Percentiles rank a stretch among this genome's conserved stretches.
Conservation (phyloP, 2,888 invertebrate species). For the Galerucella pusilla region DNA sequence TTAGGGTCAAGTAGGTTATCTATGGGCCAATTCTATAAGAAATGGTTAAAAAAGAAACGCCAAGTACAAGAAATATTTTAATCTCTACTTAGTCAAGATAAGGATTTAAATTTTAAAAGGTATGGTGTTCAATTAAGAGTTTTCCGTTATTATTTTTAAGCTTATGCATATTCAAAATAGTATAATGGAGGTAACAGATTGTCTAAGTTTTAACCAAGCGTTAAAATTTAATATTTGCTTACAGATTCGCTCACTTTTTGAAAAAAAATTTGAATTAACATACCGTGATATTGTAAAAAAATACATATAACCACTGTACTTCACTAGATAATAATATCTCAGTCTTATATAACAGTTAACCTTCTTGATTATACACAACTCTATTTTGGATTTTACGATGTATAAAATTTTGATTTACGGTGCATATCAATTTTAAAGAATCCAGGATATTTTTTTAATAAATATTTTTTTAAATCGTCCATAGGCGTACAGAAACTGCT, state of each 20-base stretch:
- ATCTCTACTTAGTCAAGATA: no score
- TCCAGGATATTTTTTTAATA: not conserved
- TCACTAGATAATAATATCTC: constrained; percentile 7
- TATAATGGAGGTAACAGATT: no score
- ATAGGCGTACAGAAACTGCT: not conserved
- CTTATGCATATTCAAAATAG: no score
- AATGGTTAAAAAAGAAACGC: no score
- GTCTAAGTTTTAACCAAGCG: no score
- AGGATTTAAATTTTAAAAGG: no score
- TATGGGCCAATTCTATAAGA: no score
- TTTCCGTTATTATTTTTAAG: no score
- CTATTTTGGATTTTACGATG: constrained; percentile 22
- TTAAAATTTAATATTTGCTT: not conserved
- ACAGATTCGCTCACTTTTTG: not conserved
- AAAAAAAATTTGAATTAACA: not conserved
- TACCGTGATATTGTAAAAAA: not conserved
- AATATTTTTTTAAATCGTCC: not conserved
- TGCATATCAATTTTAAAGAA: constrained; percentile 5
- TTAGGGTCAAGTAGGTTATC: no score
- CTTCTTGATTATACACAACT: constrained; percentile 20
- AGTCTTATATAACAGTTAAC: constrained; percentile 18
- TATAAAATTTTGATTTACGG: constrained; percentile 23
- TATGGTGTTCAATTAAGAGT: no score
- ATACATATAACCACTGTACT: not conserved
- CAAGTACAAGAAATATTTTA: no score